Evolutionary conservation across 2,797 vertebrate species (phyloP).

Genomic region (Lagocephalus sceleratus): DNA sequence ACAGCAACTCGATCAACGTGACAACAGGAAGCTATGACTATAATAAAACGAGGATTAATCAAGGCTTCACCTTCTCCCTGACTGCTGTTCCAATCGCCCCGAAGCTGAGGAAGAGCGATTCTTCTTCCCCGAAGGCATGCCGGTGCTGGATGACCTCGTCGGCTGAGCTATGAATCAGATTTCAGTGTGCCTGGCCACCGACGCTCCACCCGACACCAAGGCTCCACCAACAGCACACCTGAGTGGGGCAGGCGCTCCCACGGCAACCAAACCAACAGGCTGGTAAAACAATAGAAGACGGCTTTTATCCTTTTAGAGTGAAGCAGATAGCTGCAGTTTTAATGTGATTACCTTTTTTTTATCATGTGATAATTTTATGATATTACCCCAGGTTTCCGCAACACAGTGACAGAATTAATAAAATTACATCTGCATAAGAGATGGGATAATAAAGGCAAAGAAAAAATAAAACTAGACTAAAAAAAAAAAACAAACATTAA

Average conservation of each 20-base stretch:
- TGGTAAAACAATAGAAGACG: conserved; percentile 19
- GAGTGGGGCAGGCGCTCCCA: conserved; percentile 37
- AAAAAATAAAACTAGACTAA: no score
- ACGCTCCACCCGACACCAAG: conserved; percentile 63
- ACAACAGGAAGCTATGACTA: conserved; percentile 65
- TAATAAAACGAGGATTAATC: not conserved
- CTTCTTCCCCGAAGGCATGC: conserved; percentile 63
- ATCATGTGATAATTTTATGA: no score
- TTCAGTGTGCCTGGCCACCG: conserved; percentile 36
- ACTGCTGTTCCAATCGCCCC: conserved; percentile 74
- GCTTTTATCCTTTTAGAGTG: not conserved
- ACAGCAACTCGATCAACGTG: conserved; percentile 52
- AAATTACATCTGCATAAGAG: no score
- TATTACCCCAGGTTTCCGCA: no score
- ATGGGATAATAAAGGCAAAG: no score
- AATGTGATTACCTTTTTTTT: not conserved
- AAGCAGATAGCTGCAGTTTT: not conserved
- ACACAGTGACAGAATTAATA: no score
- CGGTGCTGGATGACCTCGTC: conserved; percentile 5
- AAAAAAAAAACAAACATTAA: conserved; percentile 4
- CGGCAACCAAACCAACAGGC: conserved; percentile 57
- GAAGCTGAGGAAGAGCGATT: conserved; percentile 71
- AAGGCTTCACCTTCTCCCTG: conserved; percentile 69
- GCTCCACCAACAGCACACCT: conserved; percentile 58
- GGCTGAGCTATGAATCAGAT: conserved; percentile 5